Evolutionary conservation across 2,888 invertebrate species (phyloP), one percentile per base, ranked within the genome.

Genomic region (Conistra vaccinii): DNA sequence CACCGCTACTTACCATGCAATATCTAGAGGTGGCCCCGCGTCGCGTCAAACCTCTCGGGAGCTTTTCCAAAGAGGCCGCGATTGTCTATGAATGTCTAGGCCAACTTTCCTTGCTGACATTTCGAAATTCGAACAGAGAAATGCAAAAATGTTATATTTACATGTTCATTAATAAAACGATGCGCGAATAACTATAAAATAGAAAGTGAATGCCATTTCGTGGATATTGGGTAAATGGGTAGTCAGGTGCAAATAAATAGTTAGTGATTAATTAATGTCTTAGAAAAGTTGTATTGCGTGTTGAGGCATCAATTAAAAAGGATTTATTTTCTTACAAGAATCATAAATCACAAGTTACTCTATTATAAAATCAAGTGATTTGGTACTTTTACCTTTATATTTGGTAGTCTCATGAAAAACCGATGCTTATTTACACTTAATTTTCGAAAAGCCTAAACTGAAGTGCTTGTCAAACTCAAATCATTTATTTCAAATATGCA

Each of bases 1-100:
- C 89, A 87, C 90, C 88, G 86, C 81, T 88, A 82, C 80, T 84
- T 85, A 85, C 84, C 79, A 85, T 80, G 76, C 84, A 69, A 78
- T 73, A 75, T 80, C 78, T 79, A 79, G 68, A 75, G 57, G 76
- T 73, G 76, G 85, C 86, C 83, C 61, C 78, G 73, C 45, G 69
- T 69, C 75, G 73, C 68, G 85, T 74, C 60, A 78, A 85, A 74
- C 66, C 85, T 87, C 87, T 73, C 66, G 84, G 81, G 79, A 88
- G 81, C 73, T 87, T 85, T 89, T 81, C 70, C 72, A 75, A 87
- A 78, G 81, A 73, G 80, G 79, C 63, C 76, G 63, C 68, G 53
- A 45, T 65, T 67, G 81, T 80, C 39, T 73, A 62, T n/a, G n/a
- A n/a, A n/a, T 71, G 79, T 74, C 69, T 83, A 84, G 80, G 76